Conservation (phyloP, 1,140 invertebrate genomes). For the Himalopsyche phryganea region DNA sequence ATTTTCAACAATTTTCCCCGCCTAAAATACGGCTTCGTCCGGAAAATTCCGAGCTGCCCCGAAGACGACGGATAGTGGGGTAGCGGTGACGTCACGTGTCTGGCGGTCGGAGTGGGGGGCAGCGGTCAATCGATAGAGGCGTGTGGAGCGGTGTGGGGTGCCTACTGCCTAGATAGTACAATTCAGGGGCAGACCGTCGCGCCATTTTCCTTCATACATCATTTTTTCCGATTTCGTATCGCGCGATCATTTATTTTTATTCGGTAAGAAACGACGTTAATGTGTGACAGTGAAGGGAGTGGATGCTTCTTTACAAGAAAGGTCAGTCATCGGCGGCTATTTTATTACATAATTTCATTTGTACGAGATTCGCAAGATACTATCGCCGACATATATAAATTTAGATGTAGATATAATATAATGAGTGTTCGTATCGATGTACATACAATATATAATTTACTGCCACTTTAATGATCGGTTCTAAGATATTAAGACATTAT, state of each 20-base stretch:
- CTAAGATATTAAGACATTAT: no score
- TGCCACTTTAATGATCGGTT: no score
- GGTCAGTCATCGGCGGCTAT: constrained; percentile 46
- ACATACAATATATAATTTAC: no score
- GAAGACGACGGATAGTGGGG: constrained; percentile 10
- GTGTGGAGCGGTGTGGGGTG: constrained; percentile 7
- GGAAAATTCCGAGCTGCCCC: constrained; percentile 11
- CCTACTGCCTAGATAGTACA: background rate
- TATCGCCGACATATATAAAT: background rate
- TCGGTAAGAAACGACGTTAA: constrained; percentile 48
- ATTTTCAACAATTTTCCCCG: background rate
- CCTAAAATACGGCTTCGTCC: constrained; percentile 7
- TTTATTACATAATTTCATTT: constrained; percentile 4
- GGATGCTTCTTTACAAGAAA: constrained; percentile 66
- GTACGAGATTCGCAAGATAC: background rate
- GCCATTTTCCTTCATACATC: constrained; percentile 27
- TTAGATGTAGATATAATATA: background rate
- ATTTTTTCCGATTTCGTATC: constrained; percentile 20
- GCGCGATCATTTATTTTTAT: constrained; percentile 20
- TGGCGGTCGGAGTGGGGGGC: background rate
- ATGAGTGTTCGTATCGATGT: background rate
- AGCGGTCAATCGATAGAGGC: constrained; percentile 30
- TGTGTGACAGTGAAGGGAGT: constrained; percentile 65
- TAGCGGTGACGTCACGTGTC: constrained; percentile 17
- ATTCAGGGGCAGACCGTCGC: constrained; percentile 15